Evolutionary conservation across 2,797 vertebrate genomes (phyloP), one percentile per base, ranked within the genome.

Genomic region (Halcyon badia): DNA sequence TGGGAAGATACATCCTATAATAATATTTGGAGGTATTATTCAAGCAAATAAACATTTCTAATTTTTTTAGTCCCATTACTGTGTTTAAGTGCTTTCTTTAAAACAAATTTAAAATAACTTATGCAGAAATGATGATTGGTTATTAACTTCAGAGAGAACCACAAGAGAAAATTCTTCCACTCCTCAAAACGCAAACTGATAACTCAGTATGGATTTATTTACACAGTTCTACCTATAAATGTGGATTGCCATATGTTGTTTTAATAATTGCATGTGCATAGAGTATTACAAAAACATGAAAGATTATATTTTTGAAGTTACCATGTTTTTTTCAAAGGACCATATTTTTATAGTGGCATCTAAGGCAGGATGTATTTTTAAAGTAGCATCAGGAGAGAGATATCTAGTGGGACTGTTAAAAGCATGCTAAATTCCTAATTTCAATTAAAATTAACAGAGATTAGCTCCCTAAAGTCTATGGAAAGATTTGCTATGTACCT

Each of bases 381-480:
- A 92, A 94, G 66, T 19, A 87, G 6, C 48, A 79, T 79, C 82
- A 89, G 41, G 70, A 92, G 92, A 69, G 51, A 89, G 17, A 46
- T 89, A 65, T 28, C 58, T 81, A 84, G 19, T 51, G 62, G 46
- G 89, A 93, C 64, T 87, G 33, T 89, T 46, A 87, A 68, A 93
- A 88, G n/a, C 54, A 73, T 24, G 37, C 2, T 88, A 83, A 62
- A 82, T 79, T 84, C 54, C 70, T 90, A 89, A 79, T 72, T 93
- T 66, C 7, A 84, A 83, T 94, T 96, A 87, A 95, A 94, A 85
- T 80, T 65, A 91, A 82, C 64, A 58, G 70, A 81, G 11, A 91
- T 76, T 76, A 66, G 1, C 25, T 93, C 83, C 58, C 77, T 58
- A 72, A 88, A 78, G 35, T 68, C 25, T n/a, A 20, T 2, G 51